Base-by-base conservation (phyloP, 2,797 vertebrate genomes). In the Cossypha polioptera region DNA sequence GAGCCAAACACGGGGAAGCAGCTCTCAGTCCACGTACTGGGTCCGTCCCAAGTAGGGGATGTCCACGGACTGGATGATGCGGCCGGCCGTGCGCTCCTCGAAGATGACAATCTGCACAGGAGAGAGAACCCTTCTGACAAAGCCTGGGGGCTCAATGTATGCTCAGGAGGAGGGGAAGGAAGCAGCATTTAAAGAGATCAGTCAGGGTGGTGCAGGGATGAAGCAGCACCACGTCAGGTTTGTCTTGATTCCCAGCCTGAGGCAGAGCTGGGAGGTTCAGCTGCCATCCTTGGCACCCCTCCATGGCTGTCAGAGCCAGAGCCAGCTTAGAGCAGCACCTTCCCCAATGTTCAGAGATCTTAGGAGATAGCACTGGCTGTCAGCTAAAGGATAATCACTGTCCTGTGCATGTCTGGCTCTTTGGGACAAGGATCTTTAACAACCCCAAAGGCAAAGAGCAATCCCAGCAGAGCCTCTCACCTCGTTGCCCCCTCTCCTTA, bases 401-500 rank as follows among this genome's bases (percentile, higher is more conserved):
- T 1, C 3, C 26, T 33, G 31, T 3, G 1, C 3, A 0, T 0
- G 5, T 9, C 29, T 73, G 33, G 68, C 53, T 51, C 25, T 40
- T 11, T 42, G 61, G 25, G 25, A 36, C 16, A 6, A 24, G 35
- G 15, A 51, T 15, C 16, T 55, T 54, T 21, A 29, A 25, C 29
- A 31, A 31, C 13, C 24, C 24, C 54, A 43, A 13, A 79, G n/a
- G n/a, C 62, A 24, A 9, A 78, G 28, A 36, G 48, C 47, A 75
- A 40, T 16, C 51, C 73, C 76, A 55, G 50, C 66, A 18, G 9
- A 50, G 40, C 22, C 25, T 75, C 98, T 96, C 89, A 99, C 99
- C 98, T 99, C 98, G 61, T 99, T 99, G 85, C 97, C 95, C 61
- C 99, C 99, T 84, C 97, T 98, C 79, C 98, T 94, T 50, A 99